Conservation (phyloP, 2,113 vertebrate genomes). For the Sapayoa aenigma region DNA sequence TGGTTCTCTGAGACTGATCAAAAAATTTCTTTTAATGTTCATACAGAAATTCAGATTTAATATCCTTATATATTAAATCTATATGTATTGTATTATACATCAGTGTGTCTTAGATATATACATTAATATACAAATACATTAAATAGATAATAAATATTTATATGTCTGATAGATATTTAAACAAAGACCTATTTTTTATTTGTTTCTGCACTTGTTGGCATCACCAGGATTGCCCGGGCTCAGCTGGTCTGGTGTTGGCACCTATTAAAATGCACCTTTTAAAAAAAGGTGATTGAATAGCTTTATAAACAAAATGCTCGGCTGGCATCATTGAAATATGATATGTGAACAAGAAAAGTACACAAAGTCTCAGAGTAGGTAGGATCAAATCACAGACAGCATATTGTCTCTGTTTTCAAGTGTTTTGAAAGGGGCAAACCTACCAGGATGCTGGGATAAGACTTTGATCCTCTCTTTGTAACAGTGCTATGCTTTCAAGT, state of each 20-base stretch:
- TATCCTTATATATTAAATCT: not conserved
- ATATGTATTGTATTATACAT: not conserved
- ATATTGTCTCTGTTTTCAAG: conserved; percentile 49
- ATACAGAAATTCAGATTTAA: not conserved
- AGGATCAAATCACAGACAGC: conserved; percentile 24
- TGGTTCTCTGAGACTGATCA: not conserved
- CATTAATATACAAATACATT: not conserved
- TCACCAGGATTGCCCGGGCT: not conserved
- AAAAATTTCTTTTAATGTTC: not conserved
- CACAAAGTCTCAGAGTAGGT: conserved; percentile 8
- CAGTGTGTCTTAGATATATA: not conserved
- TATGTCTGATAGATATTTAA: not conserved
- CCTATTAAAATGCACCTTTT: not conserved
- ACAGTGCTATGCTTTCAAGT: conserved; percentile 30
- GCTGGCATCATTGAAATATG: not conserved
- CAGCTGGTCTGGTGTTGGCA: not conserved
- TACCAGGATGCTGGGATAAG: conserved; percentile 43
- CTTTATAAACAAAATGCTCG: not conserved
- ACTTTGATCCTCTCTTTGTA: conserved; percentile 62
- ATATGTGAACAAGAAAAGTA: conserved; percentile 1
- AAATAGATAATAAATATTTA: not conserved
- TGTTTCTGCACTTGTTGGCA: not conserved
- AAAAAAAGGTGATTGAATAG: not conserved
- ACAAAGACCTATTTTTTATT: not conserved
- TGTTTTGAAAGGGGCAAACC: conserved; percentile 46